A percentile compares a stretch with the other conserved stretches of the same genome.
These are phyloP conservation scores for Crambe crambe DNA, from an alignment of 37 sponge, comb jelly and placozoan genomes.

Conservation along the genomic window DNA sequence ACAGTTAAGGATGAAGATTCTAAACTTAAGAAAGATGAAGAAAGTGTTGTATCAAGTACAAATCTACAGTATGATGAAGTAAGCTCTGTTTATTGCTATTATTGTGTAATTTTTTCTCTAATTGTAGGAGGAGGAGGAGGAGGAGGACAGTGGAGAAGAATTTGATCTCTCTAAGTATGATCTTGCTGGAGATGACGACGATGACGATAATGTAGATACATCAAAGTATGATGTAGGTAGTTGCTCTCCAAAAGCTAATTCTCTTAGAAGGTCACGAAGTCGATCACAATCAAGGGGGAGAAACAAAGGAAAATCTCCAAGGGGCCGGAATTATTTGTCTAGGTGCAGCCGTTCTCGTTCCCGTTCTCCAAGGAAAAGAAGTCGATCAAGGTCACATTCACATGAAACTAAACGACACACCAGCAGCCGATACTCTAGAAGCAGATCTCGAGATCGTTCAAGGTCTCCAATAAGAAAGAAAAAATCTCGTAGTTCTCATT, in stretches of 20 bases:
- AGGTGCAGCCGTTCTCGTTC: slow-evolving; percentile 4
- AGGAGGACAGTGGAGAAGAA: slow-evolving; percentile 61
- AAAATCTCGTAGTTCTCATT: slow-evolving; percentile 26
- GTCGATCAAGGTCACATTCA: slow-evolving; percentile 32
- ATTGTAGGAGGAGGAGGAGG: slow-evolving; percentile 62
- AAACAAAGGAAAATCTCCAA: neutral
- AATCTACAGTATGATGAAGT: neutral
- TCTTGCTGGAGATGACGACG: slow-evolving; percentile 35
- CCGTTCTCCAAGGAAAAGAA: slow-evolving; percentile 3
- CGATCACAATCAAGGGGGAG: neutral
- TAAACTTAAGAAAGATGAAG: neutral
- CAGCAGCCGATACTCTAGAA: slow-evolving; percentile 8
- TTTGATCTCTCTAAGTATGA: slow-evolving; percentile 84
- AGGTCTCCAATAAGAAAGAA: slow-evolving; percentile 19
- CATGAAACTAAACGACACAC: neutral
- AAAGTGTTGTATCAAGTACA: neutral
- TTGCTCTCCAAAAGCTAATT: neutral
- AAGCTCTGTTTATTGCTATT: neutral
- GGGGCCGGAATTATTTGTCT: neutral
- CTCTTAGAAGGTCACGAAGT: neutral
- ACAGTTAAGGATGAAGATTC: neutral
- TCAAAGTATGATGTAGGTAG: slow-evolving; percentile 11
- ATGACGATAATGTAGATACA: slow-evolving; percentile 7
- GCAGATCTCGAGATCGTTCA: slow-evolving; percentile 41
- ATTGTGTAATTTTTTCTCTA: neutral